Base-by-base conservation (phyloP, 2,797 vertebrate genomes). In the Remorina albescens region DNA sequence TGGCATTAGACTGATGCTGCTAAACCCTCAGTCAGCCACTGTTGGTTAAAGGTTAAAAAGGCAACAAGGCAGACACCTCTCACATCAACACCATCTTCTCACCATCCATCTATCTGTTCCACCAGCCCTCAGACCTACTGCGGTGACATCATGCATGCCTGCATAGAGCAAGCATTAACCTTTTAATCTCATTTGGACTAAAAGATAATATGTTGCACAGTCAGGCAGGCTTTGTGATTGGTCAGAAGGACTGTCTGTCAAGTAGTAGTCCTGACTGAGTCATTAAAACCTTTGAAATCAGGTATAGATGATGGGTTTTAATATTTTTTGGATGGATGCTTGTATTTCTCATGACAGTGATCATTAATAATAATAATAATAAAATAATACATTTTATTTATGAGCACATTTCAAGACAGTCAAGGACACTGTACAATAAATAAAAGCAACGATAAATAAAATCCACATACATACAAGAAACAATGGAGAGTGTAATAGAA, bases 1-100 rank as follows among this genome's bases (percentile, higher is more conserved):
- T 76, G 78, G 90, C 78, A 92, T 94, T 94, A 93, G 80, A 68
- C 66, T 74, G 80, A 71, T 53, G 26, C 78, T 69, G 72, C 82
- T 91, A 91, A 90, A 87, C 79, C 88, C 80, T 86, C 69, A 18
- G 51, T 81, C 86, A 77, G 80, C 71, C 71, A 51, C 54, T 80
- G 64, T 74, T 83, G 76, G 88, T 87, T 59, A 89, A 83, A 91
- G 86, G 86, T 88, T 82, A 82, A 71, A 78, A 61, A 77, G 78
- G 85, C 41, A 68, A 58, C 67, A 71, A 63, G 75, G 74, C 30
- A 8, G 68, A 82, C 59, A 78, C 72, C 59, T 74, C 71, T 85
- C 44, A 26, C 61, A 73, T 77, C 64, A 80, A 46, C 57, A 56
- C 51, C n/a, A 47, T 67, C 74, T 19, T 62, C 54, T 69, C 54